A percentile compares a stretch with the other conserved stretches of the same genome.
These are phyloP conservation scores for Andrena praecox DNA, from an alignment of 2,888 invertebrate genomes.

Conservation along the genomic window DNA sequence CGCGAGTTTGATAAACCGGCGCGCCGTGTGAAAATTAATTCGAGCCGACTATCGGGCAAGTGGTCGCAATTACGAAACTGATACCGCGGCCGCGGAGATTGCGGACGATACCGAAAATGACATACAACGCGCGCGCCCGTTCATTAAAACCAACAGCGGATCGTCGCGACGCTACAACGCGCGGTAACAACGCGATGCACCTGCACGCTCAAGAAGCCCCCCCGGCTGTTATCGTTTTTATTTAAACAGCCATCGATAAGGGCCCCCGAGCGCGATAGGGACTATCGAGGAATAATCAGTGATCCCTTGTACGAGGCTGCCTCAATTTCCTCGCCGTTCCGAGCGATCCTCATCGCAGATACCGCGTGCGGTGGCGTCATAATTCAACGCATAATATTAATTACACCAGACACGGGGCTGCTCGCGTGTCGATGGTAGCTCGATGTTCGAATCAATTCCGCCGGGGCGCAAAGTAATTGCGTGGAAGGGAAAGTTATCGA, in stretches of 20 bases:
- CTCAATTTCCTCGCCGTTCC: background rate
- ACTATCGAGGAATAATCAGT: constrained; percentile 11
- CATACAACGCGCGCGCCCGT: background rate
- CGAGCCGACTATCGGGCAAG: constrained; percentile 43
- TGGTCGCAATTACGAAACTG: constrained; percentile 59
- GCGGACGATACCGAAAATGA: constrained; percentile 33
- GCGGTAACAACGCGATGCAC: background rate
- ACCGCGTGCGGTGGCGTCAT: constrained; percentile 12
- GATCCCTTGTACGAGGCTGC: background rate
- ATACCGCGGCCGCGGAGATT: constrained; percentile 29
- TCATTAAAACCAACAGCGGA: constrained; percentile 17
- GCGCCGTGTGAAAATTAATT: constrained; percentile 63
- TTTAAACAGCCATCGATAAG: constrained; percentile 31
- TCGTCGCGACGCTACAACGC: background rate
- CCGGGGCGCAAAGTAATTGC: constrained; percentile 21
- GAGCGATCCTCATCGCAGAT: constrained; percentile 1
- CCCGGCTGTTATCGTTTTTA: constrained; percentile 30
- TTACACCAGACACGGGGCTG: constrained; percentile 17
- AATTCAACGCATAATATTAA: constrained; percentile 48
- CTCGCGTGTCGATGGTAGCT: constrained; percentile 35
- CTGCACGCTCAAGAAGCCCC: background rate
- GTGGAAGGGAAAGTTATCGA: background rate
- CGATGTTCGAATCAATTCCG: constrained; percentile 26
- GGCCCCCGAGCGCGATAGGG: constrained; percentile 5
- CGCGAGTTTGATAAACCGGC: constrained; percentile 64